These are phyloP conservation scores for Pseudoatta argentina DNA, from an alignment of 1,140 invertebrate species.

Conservation along the genomic window DNA sequence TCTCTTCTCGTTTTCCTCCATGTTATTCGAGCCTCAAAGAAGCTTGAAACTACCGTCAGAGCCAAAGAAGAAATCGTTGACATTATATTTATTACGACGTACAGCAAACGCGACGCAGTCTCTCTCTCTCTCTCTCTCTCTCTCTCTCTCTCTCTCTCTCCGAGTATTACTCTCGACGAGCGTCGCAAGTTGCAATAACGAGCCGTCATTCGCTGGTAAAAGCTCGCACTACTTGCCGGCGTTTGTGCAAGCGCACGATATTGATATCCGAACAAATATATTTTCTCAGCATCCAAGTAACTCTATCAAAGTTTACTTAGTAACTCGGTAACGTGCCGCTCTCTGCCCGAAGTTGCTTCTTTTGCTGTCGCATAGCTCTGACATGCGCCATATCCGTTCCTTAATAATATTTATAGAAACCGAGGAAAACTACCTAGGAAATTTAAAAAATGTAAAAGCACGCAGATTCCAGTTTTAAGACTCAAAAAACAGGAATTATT, in stretches of 20 bases:
- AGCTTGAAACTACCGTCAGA: not conserved
- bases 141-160: not conserved
- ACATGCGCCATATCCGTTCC: not conserved
- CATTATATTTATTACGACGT: slow-evolving; percentile 53
- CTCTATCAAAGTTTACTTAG: slow-evolving; percentile 54
- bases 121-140: not conserved
- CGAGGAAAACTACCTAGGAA: not conserved
- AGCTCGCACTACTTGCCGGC: slow-evolving; percentile 10
- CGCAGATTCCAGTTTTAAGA: not conserved
- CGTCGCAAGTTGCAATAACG: slow-evolving; percentile 47
- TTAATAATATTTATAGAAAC: slow-evolving; percentile 24
- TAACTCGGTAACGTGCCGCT: not conserved
- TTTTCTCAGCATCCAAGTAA: slow-evolving; percentile 53
- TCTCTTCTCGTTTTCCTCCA: not conserved
- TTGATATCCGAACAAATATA: slow-evolving; percentile 57
- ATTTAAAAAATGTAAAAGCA: not conserved
- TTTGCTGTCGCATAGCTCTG: not conserved
- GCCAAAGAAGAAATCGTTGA: slow-evolving; percentile 26
- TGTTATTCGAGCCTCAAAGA: not conserved
- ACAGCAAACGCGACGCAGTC: slow-evolving; percentile 26
- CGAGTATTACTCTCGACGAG: slow-evolving; percentile 46
- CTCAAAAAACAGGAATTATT: not conserved
- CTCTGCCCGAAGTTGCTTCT: not conserved
- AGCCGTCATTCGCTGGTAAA: slow-evolving; percentile 41
- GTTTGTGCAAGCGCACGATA: slow-evolving; percentile 39